Base-by-base conservation (phyloP, 2,888 invertebrate genomes). In the Eustalomyia histrio region DNA sequence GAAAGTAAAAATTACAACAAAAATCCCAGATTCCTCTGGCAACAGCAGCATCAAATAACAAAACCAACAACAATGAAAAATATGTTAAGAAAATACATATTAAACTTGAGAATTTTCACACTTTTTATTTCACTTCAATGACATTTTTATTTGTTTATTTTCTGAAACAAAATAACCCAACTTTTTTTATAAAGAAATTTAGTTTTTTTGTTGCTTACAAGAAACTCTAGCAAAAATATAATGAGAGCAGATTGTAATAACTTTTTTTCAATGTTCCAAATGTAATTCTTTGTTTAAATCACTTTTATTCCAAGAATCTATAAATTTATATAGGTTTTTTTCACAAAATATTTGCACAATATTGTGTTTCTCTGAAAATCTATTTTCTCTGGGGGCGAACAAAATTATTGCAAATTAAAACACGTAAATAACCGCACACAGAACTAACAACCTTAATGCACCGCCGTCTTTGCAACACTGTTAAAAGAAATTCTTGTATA, bases 391-490 rank as follows among this genome's bases (percentile, higher is more conserved):
- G 24, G 65, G 64, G 72, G 65, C 53, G 33, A 65, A 39, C 39
- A 53, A 61, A 72, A 21, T 21, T 60, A 24, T 58, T 74, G 68
- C 79, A 74, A 79, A 58, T 18, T 35, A 53, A 71, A 69, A 47
- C 21, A 21, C n/a, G n/a, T 69, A 10, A 58, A 17, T 2, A 47
- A 35, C 43, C 69, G 67, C 16, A 69, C 60, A 17, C 75, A 24
- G 9, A 47, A n/a, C 10, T 50, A 67, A 71, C 71, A 65, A 12
- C 14, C 75, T 75, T 29, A 65, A 75, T 65, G 35, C 53, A 71
- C 79, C 75, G 79, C 75, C 75, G 79, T 60, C 79, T 71, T 79
- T 79, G 53, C 79, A 80, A 75, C 79, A 80, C 79, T 79, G 69
- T 29, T 69, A 24, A 14, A 5, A 14, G 14, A 35, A 35, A 7